These are phyloP conservation scores for Colius striatus DNA, from an alignment of 2,113 vertebrate genomes.

Conservation along the genomic window DNA sequence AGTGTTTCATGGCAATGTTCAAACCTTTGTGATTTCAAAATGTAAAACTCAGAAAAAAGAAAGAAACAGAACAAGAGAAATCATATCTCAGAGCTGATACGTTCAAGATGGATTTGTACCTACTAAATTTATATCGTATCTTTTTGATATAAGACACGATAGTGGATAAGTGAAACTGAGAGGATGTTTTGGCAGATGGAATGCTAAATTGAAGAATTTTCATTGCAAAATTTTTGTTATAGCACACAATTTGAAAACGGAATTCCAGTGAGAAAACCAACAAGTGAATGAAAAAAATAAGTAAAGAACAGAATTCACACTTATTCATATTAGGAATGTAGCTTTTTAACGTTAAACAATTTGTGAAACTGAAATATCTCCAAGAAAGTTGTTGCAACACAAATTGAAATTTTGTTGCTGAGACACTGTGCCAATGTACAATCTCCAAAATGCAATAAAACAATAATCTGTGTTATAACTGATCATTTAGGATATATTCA, in stretches of 20 bases:
- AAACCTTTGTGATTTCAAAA: not conserved
- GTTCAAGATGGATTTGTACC: not conserved
- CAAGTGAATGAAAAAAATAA: not conserved
- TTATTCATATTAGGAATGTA: not conserved
- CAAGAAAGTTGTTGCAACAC: not conserved
- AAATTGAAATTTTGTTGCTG: not conserved
- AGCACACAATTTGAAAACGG: not conserved
- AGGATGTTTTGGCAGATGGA: not conserved
- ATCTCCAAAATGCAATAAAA: not conserved
- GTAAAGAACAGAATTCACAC: not conserved
- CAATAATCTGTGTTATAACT: not conserved
- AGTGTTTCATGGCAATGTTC: not conserved
- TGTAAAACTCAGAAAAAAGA: not conserved
- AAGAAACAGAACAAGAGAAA: not conserved
- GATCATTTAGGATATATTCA: not conserved
- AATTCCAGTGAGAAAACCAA: not conserved
- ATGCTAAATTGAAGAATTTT: fast-evolving
- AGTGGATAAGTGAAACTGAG: not conserved
- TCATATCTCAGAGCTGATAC: not conserved
- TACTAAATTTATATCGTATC: not conserved
- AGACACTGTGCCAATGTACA: not conserved
- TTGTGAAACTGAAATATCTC: not conserved
- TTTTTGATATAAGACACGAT: not conserved
- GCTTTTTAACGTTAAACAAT: not conserved
- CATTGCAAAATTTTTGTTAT: not conserved